Conservation (phyloP, 2,113 vertebrate genomes). For the Poeciliopsis occidentalis region DNA sequence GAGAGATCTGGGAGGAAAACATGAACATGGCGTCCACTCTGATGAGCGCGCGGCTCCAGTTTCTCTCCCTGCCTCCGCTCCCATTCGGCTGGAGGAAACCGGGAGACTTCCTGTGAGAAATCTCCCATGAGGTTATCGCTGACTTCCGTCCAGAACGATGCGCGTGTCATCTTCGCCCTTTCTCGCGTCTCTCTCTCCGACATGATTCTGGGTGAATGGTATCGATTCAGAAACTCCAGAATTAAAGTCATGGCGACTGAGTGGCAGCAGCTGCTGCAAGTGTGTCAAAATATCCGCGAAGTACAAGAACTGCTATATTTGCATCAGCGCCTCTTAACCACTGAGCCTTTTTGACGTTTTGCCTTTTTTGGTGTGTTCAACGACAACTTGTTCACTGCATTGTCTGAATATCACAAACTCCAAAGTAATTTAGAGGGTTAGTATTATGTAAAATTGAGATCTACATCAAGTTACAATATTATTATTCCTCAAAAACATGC, state of each 20-base stretch:
- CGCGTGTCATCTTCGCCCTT: constrained; percentile 2
- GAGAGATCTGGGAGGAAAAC: constrained; percentile 16
- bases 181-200: not conserved
- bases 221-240: constrained; percentile 32
- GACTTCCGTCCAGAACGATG: not conserved
- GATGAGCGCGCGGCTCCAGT: constrained; percentile 31
- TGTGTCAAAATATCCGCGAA: not conserved
- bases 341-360: not conserved
- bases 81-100: constrained; percentile 15
- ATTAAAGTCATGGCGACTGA: not conserved
- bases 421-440: too few relatives aligned
- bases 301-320: not conserved
- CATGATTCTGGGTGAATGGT: constrained; percentile 18
- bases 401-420: too few relatives aligned
- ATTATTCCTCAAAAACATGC: too few relatives aligned
- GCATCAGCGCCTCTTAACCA: not conserved
- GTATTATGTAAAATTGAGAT: too few relatives aligned
- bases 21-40: constrained; percentile 25
- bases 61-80: not conserved
- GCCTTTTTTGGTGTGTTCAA: too few relatives aligned
- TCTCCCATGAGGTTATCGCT: constrained; percentile 9
- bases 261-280: constrained; percentile 19
- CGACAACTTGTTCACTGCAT: too few relatives aligned
- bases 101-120: not conserved
- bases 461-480: too few relatives aligned